Base-by-base conservation (phyloP, 2,888 invertebrate species). In the Dendrolimus pini region DNA sequence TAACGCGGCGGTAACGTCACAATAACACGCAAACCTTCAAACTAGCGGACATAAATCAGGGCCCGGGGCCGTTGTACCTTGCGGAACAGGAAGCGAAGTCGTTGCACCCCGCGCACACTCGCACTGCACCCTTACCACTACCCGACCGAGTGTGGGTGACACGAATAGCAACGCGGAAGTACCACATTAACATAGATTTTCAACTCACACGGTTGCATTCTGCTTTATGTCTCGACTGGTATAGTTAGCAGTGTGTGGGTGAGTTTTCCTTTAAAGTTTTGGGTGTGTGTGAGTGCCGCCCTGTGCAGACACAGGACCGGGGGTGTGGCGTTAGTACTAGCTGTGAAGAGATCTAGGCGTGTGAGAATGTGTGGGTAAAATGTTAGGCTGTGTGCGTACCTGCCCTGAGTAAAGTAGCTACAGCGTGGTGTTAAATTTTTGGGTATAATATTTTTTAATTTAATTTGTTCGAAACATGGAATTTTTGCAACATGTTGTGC, bases 131-230 rank as follows among this genome's bases (percentile, higher is more conserved):
- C 58, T 52, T 60, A 60, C 60, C 63, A 58, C 64, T 62, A 56
- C 59, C 56, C 59, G 47, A 58, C 58, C 52, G 47, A 58, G 80
- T 84, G 82, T 77, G 85, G 60, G 82, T 83, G 83, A 83, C 85
- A 84, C 82, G 69, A 78, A 84, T 84, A 83, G 68, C 68, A 82
- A 85, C 77, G 80, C 89, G 89, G 89, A 89, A 89, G 84, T 82
- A 71, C 68, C 71, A 83, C 82, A 83, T 87, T 87, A 87, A 83
- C 88, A 87, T 74, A 86, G 77, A 85, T 87, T 86, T 82, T 75
- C 71, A 72, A 72, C 82, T 61, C 78, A 81, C 83, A 87, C 88
- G 54, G n/a, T 0, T 7, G 61, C 10, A 8, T 7, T 53, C n/a
- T 59, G 65, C 61, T 62, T 41, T 58, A 63, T 78, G 56, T 42